A percentile compares a stretch with the other conserved stretches of the same genome.
Evolutionary conservation across 2,797 vertebrate species (phyloP).

Genomic region (Micromesistius poutassou): DNA sequence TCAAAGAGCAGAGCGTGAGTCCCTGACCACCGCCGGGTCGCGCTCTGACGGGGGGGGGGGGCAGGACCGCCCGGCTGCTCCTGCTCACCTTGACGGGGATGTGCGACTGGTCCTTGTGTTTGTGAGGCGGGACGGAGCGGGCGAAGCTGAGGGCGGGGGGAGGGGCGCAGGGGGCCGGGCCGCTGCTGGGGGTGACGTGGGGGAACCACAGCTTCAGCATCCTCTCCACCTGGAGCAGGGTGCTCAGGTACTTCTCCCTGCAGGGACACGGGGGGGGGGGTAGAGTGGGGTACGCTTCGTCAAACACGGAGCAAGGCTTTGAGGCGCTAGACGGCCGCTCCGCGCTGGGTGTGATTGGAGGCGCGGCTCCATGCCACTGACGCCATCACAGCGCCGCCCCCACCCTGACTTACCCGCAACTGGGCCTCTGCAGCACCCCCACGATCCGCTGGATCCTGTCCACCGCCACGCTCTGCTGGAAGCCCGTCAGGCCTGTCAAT

Average conservation of each 20-base stretch:
- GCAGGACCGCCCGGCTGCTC: background rate
- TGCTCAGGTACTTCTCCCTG: slow-evolving; percentile 87
- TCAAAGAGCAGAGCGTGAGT: slow-evolving; percentile 16
- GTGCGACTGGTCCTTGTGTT: slow-evolving; percentile 67
- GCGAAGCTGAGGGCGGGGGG: slow-evolving; percentile 33
- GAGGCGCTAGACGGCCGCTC: slow-evolving; percentile 25
- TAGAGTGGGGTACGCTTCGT: too few relatives aligned
- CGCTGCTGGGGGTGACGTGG: slow-evolving; percentile 64
- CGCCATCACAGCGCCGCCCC: too few relatives aligned
- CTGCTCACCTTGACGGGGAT: slow-evolving; percentile 65
- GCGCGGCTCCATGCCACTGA: slow-evolving; percentile 9
- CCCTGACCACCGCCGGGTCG: background rate
- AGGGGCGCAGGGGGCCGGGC: slow-evolving; percentile 33
- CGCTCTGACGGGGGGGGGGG: background rate
- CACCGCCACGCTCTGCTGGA: slow-evolving; percentile 95
- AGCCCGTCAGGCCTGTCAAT: slow-evolving; percentile 85
- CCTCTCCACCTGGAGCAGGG: slow-evolving; percentile 88
- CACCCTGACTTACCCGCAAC: too few relatives aligned
- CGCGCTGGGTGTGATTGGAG: slow-evolving; percentile 2
- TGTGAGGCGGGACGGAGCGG: slow-evolving; percentile 60
- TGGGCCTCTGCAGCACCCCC: slow-evolving; percentile 87
- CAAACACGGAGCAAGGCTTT: too few relatives aligned
- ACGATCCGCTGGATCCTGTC: slow-evolving; percentile 93
- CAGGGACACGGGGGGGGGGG: slow-evolving; percentile 2
- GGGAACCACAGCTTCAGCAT: slow-evolving; percentile 95